phyloP scores from a whole-genome alignment of 1,140 invertebrate species.

The Atopsyche davidsoni region DNA sequence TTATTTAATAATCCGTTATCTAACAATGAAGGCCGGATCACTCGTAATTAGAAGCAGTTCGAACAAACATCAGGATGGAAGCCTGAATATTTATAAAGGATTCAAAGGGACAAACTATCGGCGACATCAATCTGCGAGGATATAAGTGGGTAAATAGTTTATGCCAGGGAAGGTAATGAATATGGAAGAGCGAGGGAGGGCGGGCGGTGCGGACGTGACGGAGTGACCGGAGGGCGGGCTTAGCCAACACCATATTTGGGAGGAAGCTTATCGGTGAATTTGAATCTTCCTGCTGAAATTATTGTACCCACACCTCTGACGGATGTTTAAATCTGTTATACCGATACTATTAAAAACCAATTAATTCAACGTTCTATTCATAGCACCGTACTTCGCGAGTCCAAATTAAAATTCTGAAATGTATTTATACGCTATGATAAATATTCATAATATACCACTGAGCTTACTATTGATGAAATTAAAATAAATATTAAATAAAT shows the following conservation, averaged over 20 bases:
- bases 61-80: conserved; percentile 18
- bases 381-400: no score
- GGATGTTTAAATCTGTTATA: no score
- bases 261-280: conserved; percentile 22
- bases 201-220: conserved; percentile 16
- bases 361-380: no score
- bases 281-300: no score
- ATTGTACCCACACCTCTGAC: no score
- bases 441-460: no score
- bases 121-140: conserved; percentile 25
- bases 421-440: no score
- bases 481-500: no score
- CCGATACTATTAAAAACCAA: no score
- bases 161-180: conserved; percentile 23
- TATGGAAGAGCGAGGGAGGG: conserved; percentile 17
- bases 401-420: no score
- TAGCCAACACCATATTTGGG: conserved; percentile 8
- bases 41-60: conserved; percentile 12
- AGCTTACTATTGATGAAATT: no score
- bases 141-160: conserved; percentile 29
- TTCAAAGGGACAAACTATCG: conserved; percentile 21
- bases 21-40: conserved; percentile 16
- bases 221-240: conserved; percentile 22
- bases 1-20: conserved; percentile 25
- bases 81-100: conserved; percentile 27